Percentiles rank a stretch among this genome's conserved stretches.
Evolutionary conservation across 2,797 vertebrate species (phyloP).

Genomic region (Neoniphon sammara): DNA sequence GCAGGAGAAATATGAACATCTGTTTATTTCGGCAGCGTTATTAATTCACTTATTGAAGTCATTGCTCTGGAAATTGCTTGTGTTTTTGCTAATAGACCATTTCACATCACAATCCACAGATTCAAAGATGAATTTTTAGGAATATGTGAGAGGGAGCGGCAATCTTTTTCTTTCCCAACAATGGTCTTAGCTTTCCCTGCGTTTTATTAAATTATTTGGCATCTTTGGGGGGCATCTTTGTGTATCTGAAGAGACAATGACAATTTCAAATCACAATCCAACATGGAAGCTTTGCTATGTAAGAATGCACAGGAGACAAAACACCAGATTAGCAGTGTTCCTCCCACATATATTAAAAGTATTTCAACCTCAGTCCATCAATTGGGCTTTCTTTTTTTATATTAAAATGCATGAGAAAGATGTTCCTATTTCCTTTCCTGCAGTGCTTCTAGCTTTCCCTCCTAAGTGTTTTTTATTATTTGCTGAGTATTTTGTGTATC

Average conservation of each 20-base stretch:
- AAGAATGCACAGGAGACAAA: not conserved
- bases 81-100: too few relatives aligned
- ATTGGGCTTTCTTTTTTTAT: too few relatives aligned
- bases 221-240: too few relatives aligned
- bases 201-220: too few relatives aligned
- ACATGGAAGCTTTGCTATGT: too few relatives aligned
- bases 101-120: not conserved
- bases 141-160: too few relatives aligned
- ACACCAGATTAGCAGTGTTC: not conserved
- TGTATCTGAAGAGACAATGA: not conserved
- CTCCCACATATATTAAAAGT: not conserved
- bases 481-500: not conserved
- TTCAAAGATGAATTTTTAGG: not conserved
- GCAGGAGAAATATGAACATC: not conserved
- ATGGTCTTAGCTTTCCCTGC: too few relatives aligned
- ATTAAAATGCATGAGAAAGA: not conserved
- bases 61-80: too few relatives aligned
- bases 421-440: not conserved
- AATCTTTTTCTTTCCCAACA: too few relatives aligned
- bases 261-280: not conserved
- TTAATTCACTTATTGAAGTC: too few relatives aligned
- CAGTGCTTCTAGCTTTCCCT: not conserved
- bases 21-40: too few relatives aligned
- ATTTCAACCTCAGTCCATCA: not conserved
- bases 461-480: not conserved